Conservation (phyloP, 1,140 invertebrate genomes). For the Caligus rogercresseyi region DNA sequence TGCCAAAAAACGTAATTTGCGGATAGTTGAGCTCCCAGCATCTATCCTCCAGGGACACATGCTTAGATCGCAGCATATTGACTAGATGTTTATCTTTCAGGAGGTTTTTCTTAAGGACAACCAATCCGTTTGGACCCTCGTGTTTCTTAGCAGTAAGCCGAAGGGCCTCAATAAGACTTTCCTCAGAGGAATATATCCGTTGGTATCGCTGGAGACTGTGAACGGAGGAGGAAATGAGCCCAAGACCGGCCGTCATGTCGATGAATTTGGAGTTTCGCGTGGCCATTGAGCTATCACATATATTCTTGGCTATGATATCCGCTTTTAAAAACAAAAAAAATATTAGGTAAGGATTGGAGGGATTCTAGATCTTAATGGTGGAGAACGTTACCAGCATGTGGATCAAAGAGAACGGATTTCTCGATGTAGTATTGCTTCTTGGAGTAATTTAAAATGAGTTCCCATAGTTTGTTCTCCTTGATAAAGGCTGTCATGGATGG, state of each 20-base stretch:
- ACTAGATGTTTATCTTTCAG: background rate
- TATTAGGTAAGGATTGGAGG: background rate
- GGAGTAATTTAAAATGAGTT: background rate
- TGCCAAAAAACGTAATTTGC: background rate
- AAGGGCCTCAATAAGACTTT: background rate
- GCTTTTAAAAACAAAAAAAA: background rate
- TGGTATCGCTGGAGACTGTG: background rate
- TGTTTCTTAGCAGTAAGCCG: background rate
- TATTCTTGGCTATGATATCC: background rate
- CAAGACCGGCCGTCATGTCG: background rate
- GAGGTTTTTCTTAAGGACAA: background rate
- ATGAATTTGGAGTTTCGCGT: background rate
- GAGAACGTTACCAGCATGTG: background rate
- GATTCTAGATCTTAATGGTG: too few relatives aligned
- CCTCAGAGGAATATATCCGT: background rate
- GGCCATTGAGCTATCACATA: background rate
- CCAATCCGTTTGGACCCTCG: background rate
- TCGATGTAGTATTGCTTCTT: background rate
- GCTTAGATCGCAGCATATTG: background rate
- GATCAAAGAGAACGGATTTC: background rate
- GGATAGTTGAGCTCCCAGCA: background rate
- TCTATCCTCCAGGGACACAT: background rate
- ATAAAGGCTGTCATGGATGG: background rate
- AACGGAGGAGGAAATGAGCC: background rate
- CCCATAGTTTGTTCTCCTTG: background rate